phyloP scores from a whole-genome alignment of 2,113 vertebrate genomes.

The Oplegnathus fasciatus region DNA sequence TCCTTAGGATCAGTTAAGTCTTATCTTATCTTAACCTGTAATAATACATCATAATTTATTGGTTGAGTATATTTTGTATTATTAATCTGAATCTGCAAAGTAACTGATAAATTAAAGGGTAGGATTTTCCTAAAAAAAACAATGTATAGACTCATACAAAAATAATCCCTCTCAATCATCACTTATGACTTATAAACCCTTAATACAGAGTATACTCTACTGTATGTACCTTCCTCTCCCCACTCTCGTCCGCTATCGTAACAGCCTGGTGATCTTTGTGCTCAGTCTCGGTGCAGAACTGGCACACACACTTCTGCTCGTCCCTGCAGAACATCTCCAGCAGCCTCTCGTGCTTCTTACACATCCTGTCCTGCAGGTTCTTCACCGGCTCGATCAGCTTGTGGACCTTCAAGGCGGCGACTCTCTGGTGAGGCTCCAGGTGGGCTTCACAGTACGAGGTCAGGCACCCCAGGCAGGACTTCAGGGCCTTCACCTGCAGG shows the following conservation, averaged over 20 bases:
- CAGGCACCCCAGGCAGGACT: conserved; percentile 93
- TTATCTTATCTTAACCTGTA: too few relatives aligned
- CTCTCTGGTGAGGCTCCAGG: conserved; percentile 90
- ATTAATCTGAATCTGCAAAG: too few relatives aligned
- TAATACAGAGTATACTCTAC: background rate
- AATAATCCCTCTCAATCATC: too few relatives aligned
- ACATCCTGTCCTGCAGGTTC: conserved; percentile 90
- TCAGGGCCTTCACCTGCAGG: conserved; percentile 87
- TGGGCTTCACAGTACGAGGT: conserved; percentile 92
- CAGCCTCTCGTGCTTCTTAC: conserved; percentile 88
- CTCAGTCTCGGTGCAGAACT: conserved; percentile 92
- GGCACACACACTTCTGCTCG: conserved; percentile 92
- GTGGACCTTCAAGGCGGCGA: conserved; percentile 88
- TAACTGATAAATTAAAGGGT: too few relatives aligned
- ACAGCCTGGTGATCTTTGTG: conserved; percentile 91
- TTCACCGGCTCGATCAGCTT: conserved; percentile 88
- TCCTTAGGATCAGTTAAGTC: too few relatives aligned
- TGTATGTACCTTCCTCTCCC: conserved; percentile 85
- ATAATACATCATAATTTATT: too few relatives aligned
- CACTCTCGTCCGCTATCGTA: conserved; percentile 88
- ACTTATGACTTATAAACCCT: too few relatives aligned
- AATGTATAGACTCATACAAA: too few relatives aligned
- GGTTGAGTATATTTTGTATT: too few relatives aligned
- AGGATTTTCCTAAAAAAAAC: too few relatives aligned
- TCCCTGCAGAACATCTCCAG: conserved; percentile 94